Base-by-base conservation (phyloP, 2,797 vertebrate genomes). In the Aphelocoma californica region DNA sequence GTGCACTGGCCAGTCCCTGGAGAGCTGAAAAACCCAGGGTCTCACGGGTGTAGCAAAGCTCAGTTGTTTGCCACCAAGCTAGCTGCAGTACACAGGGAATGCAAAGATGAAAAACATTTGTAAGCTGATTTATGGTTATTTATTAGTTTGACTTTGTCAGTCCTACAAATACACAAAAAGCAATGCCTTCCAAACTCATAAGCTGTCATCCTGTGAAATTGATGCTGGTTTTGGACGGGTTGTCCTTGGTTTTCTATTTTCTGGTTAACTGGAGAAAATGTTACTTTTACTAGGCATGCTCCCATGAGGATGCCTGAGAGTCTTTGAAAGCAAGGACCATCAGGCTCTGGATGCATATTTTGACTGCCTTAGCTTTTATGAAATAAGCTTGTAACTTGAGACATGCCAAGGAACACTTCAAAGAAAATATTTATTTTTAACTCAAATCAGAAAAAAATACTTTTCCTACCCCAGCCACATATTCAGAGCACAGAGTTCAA, bases 211-310 rank as follows among this genome's bases (percentile, higher is more conserved):
- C 75, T 93, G 50, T 75, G 84, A 93, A 92, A 92, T 6, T 69
- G 84, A 82, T 87, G 67, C 34, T 82, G 42, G 31, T 18, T 93
- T 94, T 91, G 69, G 71, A 90, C 2, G 4, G 40, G 65, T 26
- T 73, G 86, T 57, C 42, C 81, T 95, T 94, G 69, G 23, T 77
- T 88, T 91, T 81, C 61, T 93, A 29, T 73, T 93, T 91, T 80
- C 81, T 95, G 81, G 78, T 94, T 93, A 93, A 89, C 42, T 89
- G 86, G 65, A 89, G 69, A 82, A 92, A 94, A 64, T 11, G 40
- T 67, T 83, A 10, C 25, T 85, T 88, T 56, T 64, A 42, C 44
- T 40, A 64, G 25, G 64, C n/a, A 28, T 36, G 58, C n/a, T 89
- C 84, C 91, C 86, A 58, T 0, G 23, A 71, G 86, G 57, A 57